Conservation (phyloP, 2,888 invertebrate species). For the Hypomecis punctinalis region DNA sequence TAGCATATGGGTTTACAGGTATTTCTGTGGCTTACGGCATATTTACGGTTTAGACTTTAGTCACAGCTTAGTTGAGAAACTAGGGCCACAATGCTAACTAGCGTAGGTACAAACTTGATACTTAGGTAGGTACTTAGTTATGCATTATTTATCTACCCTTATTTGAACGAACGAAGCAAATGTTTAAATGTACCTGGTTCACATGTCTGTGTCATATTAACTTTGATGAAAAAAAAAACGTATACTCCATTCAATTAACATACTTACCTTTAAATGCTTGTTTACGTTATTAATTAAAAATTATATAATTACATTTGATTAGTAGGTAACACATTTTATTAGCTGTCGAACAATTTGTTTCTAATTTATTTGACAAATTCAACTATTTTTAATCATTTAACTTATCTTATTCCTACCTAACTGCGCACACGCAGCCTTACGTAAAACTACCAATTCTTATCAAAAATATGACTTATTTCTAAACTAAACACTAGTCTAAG, state of each 20-base stretch:
- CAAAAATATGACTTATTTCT: conserved; percentile 71
- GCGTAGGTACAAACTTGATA: no score
- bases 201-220: neutral
- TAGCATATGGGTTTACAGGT: no score
- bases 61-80: neutral
- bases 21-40: no score
- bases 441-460: conserved; percentile 50
- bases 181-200: no score
- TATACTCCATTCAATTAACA: neutral
- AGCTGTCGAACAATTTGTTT: conserved; percentile 37
- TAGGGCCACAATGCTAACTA: neutral
- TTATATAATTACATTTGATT: conserved; percentile 15
- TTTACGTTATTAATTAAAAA: conserved; percentile 7
- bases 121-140: no score
- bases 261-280: conserved; percentile 18
- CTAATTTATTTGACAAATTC: conserved; percentile 40
- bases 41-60: no score
- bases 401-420: conserved; percentile 1
- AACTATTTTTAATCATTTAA: conserved; percentile 27
- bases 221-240: neutral
- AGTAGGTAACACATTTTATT: conserved; percentile 27
- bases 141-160: no score
- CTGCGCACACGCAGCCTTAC: conserved; percentile 8
- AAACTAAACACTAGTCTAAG: conserved; percentile 49
- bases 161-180: neutral